phyloP scores from a whole-genome alignment of 2,113 vertebrate genomes.

The Myxocyprinus asiaticus region DNA sequence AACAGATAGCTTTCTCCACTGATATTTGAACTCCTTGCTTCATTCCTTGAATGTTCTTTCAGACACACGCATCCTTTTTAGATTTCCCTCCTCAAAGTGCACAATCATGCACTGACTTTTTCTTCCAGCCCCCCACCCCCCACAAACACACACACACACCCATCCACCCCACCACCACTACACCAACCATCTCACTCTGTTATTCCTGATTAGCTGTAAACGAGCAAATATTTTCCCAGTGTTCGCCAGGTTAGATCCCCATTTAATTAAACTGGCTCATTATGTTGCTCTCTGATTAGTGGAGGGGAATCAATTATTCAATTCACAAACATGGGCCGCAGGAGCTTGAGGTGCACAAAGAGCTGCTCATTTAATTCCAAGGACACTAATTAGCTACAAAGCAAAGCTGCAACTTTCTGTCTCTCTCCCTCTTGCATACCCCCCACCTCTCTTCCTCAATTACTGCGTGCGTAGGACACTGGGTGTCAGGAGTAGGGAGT shows the following conservation, averaged over 20 bases:
- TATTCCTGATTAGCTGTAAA: constrained; percentile 94
- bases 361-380: constrained; percentile 99
- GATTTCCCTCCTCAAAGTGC: too few species aligned
- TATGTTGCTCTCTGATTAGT: constrained; percentile 99
- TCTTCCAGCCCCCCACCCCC: not conserved
- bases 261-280: constrained; percentile 99
- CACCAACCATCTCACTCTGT: constrained; percentile 67
- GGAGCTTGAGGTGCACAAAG: constrained; percentile 94
- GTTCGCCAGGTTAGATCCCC: constrained; percentile 98
- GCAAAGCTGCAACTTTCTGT: constrained; percentile 91
- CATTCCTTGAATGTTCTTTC: too few species aligned
- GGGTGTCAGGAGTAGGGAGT: not conserved
- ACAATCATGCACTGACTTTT: not conserved
- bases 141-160: too few species aligned
- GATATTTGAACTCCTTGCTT: too few species aligned
- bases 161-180: too few species aligned
- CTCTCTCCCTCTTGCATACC: constrained; percentile 36
- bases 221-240: constrained; percentile 99
- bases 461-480: constrained; percentile 81
- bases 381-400: constrained; percentile 99
- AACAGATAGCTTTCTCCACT: too few species aligned
- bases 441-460: constrained; percentile 74
- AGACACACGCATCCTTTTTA: too few species aligned
- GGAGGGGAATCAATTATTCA: constrained; percentile 99
- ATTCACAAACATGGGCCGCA: constrained; percentile 97